These are phyloP conservation scores for Aspidiotus destructor DNA, from an alignment of 2,888 invertebrate species.

Conservation along the genomic window DNA sequence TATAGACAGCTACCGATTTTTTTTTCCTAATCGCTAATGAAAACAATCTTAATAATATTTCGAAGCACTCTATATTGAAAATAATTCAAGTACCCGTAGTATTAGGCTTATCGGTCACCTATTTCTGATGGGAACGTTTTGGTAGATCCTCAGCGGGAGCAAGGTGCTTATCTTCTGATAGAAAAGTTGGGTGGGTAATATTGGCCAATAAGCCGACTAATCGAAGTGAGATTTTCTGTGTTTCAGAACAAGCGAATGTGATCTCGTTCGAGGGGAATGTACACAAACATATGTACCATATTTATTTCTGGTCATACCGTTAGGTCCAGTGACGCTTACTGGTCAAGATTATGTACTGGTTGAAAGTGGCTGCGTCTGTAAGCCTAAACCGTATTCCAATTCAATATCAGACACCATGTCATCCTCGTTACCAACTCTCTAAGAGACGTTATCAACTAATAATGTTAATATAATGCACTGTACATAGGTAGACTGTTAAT, in stretches of 20 bases:
- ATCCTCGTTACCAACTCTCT: constrained; percentile 32
- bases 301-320: constrained; percentile 77
- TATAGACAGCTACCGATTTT: too few relatives aligned
- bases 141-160: too few relatives aligned
- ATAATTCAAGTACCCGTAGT: too few relatives aligned
- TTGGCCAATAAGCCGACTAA: too few relatives aligned
- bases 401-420: constrained; percentile 13
- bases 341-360: constrained; percentile 92
- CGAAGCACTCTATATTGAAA: too few relatives aligned
- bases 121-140: too few relatives aligned
- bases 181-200: too few relatives aligned
- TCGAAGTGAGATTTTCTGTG: constrained; percentile 13
- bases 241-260: constrained; percentile 76
- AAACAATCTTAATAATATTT: too few relatives aligned
- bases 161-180: too few relatives aligned
- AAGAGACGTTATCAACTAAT: not conserved
- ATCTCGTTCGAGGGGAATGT: constrained; percentile 77
- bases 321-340: constrained; percentile 80
- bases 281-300: constrained; percentile 88
- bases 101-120: too few relatives aligned
- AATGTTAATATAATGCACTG: not conserved
- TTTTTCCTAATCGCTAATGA: too few relatives aligned
- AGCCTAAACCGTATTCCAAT: constrained; percentile 46
- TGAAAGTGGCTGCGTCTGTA: constrained; percentile 87
- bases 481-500: too few relatives aligned